These are phyloP conservation scores for Malurus splendens DNA, from an alignment of 2,797 vertebrate genomes.

Conservation along the genomic window DNA sequence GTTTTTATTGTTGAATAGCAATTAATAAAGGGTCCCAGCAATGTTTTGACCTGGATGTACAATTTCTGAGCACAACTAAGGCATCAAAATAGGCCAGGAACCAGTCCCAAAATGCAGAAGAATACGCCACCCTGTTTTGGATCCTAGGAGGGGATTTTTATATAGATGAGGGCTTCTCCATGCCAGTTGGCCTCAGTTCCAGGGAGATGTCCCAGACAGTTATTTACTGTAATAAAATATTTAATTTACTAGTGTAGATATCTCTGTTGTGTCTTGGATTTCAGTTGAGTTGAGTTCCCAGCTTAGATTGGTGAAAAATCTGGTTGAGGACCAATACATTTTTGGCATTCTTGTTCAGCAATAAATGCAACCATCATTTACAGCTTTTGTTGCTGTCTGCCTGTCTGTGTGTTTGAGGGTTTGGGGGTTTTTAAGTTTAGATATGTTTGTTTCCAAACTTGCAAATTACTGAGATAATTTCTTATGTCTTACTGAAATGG, in stretches of 20 bases:
- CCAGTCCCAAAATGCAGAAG: neutral
- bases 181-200: neutral
- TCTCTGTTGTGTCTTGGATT: neutral
- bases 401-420: neutral
- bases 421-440: neutral
- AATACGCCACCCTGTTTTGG: neutral
- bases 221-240: constrained; percentile 41
- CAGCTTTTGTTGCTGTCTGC: neutral
- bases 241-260: constrained; percentile 3
- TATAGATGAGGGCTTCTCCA: neutral
- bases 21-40: neutral
- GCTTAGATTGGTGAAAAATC: neutral
- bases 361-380: neutral
- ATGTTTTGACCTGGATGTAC: neutral
- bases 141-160: neutral
- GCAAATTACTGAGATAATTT: neutral
- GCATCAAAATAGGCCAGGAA: neutral
- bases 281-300: neutral
- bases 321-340: neutral
- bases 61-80: neutral
- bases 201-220: neutral
- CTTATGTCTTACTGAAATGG: neutral
- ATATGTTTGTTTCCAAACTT: neutral
- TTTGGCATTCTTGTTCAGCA: neutral
- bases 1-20: neutral